Percentiles rank a stretch among this genome's conserved stretches.
phyloP scores from a whole-genome alignment of 1,140 invertebrate species.

The Neuroterus valhalla region DNA sequence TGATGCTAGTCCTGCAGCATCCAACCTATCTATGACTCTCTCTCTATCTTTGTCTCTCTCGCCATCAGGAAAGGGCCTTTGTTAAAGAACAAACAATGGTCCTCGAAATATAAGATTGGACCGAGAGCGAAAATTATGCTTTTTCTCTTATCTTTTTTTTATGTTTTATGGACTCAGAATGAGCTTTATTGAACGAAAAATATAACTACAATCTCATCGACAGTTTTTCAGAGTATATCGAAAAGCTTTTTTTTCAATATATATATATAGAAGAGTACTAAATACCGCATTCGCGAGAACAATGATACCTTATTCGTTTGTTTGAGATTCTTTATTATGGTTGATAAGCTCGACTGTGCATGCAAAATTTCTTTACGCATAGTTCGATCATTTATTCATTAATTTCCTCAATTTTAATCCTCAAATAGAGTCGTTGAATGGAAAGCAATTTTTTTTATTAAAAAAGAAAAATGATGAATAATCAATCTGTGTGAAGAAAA shows the following conservation, averaged over 20 bases:
- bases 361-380: no score
- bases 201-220: constrained; percentile 18
- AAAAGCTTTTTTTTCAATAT: background rate
- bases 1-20: constrained; percentile 35
- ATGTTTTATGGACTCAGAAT: background rate
- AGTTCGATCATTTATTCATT: no score
- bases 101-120: constrained; percentile 53
- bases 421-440: no score
- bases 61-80: constrained; percentile 52
- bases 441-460: no score
- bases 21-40: constrained; percentile 56
- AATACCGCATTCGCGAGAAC: background rate
- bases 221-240: background rate
- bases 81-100: constrained; percentile 51
- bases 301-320: background rate
- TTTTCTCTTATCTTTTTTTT: constrained; percentile 21
- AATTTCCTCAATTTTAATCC: no score
- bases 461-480: no score
- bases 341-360: no score
- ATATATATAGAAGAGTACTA: background rate
- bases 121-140: constrained; percentile 37
- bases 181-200: constrained; percentile 1
- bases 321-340: no score
- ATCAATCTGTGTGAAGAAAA: no score
- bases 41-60: constrained; percentile 45